Evolutionary conservation across 1,140 invertebrate genomes (phyloP).

Genomic region (Megalonaias nervosa): DNA sequence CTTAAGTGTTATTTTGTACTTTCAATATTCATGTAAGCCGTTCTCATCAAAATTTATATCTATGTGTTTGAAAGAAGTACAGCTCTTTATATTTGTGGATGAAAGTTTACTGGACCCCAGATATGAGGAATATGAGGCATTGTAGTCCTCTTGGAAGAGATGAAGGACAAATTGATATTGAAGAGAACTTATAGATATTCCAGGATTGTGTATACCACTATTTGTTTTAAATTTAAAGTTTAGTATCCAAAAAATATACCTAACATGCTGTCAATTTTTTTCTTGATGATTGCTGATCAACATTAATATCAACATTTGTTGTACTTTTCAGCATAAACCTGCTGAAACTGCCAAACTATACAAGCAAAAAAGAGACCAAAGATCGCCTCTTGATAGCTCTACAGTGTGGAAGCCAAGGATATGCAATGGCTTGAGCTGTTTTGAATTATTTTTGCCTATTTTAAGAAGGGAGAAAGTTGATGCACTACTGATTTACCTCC

Average conservation of each 20-base stretch:
- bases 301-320: neutral
- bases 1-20: no score
- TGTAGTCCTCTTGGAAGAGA: neutral
- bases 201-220: neutral
- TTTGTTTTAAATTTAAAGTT: neutral
- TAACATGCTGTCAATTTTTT: no score
- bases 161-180: neutral
- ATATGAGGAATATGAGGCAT: neutral
- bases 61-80: no score
- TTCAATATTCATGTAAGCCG: no score
- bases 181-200: neutral
- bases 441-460: no score
- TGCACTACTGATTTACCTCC: no score
- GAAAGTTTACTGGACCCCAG: neutral
- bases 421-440: slow-evolving; percentile 49
- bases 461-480: no score
- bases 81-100: no score
- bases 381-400: slow-evolving; percentile 58
- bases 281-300: no score
- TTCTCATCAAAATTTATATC: no score
- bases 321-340: slow-evolving; percentile 63
- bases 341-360: slow-evolving; percentile 62
- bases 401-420: slow-evolving; percentile 63
- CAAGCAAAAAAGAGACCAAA: slow-evolving; percentile 45
- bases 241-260: no score